A percentile compares a stretch with the other conserved stretches of the same genome.
phyloP scores from a whole-genome alignment of 2,113 vertebrate species.

The Paracanthobrama guichenoti region DNA sequence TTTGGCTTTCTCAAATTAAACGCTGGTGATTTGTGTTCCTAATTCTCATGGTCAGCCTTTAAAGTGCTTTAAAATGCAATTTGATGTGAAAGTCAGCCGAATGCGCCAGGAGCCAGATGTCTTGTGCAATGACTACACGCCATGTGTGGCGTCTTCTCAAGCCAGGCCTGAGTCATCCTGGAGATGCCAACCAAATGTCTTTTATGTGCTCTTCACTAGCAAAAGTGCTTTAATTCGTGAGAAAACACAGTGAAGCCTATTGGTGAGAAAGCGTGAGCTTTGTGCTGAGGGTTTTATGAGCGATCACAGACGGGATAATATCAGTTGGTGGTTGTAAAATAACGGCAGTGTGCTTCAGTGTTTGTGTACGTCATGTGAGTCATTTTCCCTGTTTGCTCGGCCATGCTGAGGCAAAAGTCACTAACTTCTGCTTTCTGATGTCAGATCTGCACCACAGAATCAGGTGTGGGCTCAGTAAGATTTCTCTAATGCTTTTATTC shows the following conservation, averaged over 20 bases:
- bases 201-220: neutral
- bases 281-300: conserved; percentile 43
- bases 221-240: conserved; percentile 8
- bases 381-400: conserved; percentile 40
- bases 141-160: conserved; percentile 48
- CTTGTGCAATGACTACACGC: conserved; percentile 42
- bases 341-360: neutral
- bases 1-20: neutral
- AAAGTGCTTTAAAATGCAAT: conserved; percentile 17
- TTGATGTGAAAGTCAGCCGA: conserved; percentile 3
- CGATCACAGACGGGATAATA: neutral
- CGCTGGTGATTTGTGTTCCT: neutral
- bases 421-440: conserved; percentile 5
- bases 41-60: neutral
- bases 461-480: no score
- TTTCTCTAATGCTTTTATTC: no score
- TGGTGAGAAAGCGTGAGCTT: neutral
- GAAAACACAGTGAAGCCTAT: neutral
- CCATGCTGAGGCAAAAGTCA: neutral
- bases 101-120: conserved; percentile 43
- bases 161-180: conserved; percentile 41
- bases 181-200: conserved; percentile 45
- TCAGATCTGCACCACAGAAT: neutral
- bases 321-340: conserved; percentile 40
- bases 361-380: conserved; percentile 29